Percentiles rank a stretch among this genome's conserved stretches.
Conservation (phyloP, 53 echinoderm and acorn worm species). For the Antedon mediterranea region DNA sequence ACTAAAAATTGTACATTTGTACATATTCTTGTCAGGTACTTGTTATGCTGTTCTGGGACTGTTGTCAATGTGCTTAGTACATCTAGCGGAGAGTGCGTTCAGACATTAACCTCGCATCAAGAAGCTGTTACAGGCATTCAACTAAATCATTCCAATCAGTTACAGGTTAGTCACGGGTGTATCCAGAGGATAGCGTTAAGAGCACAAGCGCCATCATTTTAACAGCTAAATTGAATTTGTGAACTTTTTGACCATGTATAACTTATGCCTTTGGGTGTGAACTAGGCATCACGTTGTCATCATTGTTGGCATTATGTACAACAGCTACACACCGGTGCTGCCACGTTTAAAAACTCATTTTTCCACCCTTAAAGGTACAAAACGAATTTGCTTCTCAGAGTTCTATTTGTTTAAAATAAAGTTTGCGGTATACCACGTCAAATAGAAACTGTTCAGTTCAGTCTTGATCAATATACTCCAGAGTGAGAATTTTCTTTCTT, state of each 20-base stretch:
- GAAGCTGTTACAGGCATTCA: constrained; percentile 44
- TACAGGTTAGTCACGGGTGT: constrained; percentile 58
- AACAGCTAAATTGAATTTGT: too few species aligned
- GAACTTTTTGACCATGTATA: too few species aligned
- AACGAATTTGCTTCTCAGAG: not conserved
- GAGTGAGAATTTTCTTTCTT: too few species aligned
- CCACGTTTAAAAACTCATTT: too few species aligned
- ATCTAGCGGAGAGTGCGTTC: constrained; percentile 72
- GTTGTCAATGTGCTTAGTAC: constrained; percentile 53
- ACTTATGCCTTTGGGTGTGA: too few species aligned
- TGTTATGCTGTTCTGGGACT: constrained; percentile 60
- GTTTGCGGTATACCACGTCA: not conserved
- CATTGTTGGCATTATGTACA: too few species aligned
- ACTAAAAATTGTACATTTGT: not conserved
- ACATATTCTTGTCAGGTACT: constrained; percentile 21
- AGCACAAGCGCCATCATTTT: too few species aligned
- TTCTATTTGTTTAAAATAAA: constrained; percentile 8
- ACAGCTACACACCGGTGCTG: too few species aligned
- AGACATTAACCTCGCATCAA: constrained; percentile 48
- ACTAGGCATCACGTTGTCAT: too few species aligned
- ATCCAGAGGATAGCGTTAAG: too few species aligned
- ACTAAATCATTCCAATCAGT: constrained; percentile 29
- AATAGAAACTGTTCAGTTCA: not conserved
- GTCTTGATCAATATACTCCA: too few species aligned
- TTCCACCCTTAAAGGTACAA: not conserved